Evolutionary conservation across 2,888 invertebrate genomes (phyloP).

Genomic region (Pegoplata infirma): DNA sequence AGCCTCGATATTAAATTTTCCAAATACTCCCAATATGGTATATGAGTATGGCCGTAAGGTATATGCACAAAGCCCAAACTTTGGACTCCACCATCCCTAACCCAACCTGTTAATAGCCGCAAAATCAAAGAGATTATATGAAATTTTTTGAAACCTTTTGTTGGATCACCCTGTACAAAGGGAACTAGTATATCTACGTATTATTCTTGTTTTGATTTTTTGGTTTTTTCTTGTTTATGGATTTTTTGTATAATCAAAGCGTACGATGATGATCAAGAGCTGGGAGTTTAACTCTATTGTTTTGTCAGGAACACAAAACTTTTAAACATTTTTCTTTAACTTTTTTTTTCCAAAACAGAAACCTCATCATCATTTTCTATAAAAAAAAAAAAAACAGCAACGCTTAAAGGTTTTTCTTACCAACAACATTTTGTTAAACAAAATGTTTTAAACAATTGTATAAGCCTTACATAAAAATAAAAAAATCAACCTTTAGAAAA

Average conservation of each 20-base stretch:
- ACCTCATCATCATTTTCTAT: conserved; percentile 13
- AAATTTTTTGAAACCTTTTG: too few species aligned
- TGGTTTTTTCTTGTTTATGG: conserved; percentile 6
- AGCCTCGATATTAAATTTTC: too few species aligned
- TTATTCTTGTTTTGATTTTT: not conserved
- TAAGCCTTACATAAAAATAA: not conserved
- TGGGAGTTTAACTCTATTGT: not conserved
- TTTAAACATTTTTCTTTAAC: not conserved
- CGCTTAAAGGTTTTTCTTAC: conserved; percentile 11
- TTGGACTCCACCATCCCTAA: too few species aligned
- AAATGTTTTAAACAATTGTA: conserved; percentile 14
- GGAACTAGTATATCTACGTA: not conserved
- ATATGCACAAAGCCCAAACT: too few species aligned
- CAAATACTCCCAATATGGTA: too few species aligned
- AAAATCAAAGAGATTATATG: too few species aligned
- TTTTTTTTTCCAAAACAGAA: not conserved
- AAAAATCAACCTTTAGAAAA: not conserved
- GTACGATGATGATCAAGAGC: conserved; percentile 11
- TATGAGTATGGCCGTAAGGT: too few species aligned
- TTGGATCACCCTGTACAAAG: not conserved
- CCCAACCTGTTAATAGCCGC: too few species aligned
- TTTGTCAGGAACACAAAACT: not conserved
- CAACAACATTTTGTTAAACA: not conserved
- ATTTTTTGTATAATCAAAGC: conserved; percentile 13
- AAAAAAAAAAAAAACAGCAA: not conserved